A percentile compares a stretch with the other conserved stretches of the same genome.
Evolutionary conservation across 2,888 invertebrate species (phyloP).

Genomic region (Alviniconcha strummeri): DNA sequence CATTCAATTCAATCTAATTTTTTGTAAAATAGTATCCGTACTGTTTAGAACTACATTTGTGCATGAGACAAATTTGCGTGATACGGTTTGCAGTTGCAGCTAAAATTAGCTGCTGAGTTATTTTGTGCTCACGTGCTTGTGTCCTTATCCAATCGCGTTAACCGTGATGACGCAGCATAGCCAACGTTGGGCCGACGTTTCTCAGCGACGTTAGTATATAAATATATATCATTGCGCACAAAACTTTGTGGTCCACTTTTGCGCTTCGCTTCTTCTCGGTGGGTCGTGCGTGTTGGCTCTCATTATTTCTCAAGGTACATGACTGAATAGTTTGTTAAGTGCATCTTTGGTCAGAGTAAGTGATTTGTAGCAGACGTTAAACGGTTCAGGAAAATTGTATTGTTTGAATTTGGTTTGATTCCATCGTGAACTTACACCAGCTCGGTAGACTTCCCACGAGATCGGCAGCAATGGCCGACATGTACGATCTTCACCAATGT

Average conservation of each 20-base stretch:
- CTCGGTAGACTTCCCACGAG: no score
- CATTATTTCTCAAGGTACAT: neutral
- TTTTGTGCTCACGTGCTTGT: neutral
- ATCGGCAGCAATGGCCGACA: neutral
- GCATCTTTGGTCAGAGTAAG: neutral
- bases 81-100: neutral
- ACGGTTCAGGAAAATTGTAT: no score
- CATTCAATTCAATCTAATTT: neutral
- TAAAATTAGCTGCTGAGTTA: conserved; percentile 9
- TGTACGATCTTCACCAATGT: neutral
- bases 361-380: neutral
- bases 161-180: conserved; percentile 8
- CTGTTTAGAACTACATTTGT: conserved; percentile 15
- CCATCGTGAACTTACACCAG: neutral
- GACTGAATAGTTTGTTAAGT: neutral
- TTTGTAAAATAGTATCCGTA: neutral
- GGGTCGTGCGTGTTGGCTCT: neutral
- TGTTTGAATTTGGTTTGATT: neutral
- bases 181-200: conserved; percentile 29
- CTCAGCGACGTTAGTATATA: neutral
- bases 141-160: conserved; percentile 7
- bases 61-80: neutral
- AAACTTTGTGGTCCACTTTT: neutral
- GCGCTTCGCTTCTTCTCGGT: neutral
- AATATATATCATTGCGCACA: neutral